Base-by-base conservation (phyloP, 1,140 invertebrate species). In the Magallana gigas region DNA sequence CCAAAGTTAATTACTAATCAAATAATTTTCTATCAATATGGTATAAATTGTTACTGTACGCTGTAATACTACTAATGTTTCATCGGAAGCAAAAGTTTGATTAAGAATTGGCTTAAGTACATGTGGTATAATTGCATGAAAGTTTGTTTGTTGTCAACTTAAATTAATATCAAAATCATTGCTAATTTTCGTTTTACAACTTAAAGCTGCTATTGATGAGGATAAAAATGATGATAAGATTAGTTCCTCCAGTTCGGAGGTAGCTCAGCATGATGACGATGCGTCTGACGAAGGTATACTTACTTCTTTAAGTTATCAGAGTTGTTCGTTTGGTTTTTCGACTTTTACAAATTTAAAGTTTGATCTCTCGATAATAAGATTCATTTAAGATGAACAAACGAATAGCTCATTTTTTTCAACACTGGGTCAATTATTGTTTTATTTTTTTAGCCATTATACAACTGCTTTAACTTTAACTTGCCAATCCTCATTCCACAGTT, bases 201-300 rank as follows among this genome's bases (percentile, higher is more conserved):
- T 76, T 76, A 76, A 76, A 76, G 68, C 68, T 76, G 68, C 68
- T 76, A 36, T 76, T 36, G 68, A 76, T 18, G 68, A 82, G 64
- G 85, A 81, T 81, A 81, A 85, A 71, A 87, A 88, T 23, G 89
- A 89, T 58, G 92, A 93, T 81, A 92, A 91, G 80, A 84, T 90
- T 16, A 92, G 91, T 83, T 91, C 93, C 57, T 93, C 92, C 57
- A 92, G 91, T 64, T 92, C 93, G 58, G 93, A 93, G 81, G 93
- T 91, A 29, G 92, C 93, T 60, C 92, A 92, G 84, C 88, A 92
- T 84, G 92, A 93, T 80, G 93, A 93, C 86, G 90, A 92, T 64
- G 88, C 88, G 36, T 64, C 76, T 68, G 87, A 90, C 84, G 85
- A 91, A 93, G 93, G 92, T 93, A 93, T 29, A 36, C 11, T 12